These are phyloP conservation scores for Ceratosolen fusciceps DNA, from an alignment of 1,140 invertebrate genomes.

Conservation along the genomic window DNA sequence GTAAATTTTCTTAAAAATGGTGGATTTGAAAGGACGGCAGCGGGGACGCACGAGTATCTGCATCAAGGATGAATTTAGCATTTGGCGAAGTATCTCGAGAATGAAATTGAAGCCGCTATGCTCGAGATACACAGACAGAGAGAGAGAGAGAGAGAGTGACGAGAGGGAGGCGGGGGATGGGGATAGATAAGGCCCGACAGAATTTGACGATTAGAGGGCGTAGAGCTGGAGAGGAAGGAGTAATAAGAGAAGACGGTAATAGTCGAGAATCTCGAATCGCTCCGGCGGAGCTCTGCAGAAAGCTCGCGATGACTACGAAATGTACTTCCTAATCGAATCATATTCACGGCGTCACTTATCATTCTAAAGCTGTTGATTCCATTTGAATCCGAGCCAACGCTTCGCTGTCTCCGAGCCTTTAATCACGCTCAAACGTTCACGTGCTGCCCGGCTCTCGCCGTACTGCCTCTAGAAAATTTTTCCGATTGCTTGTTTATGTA, in stretches of 20 bases:
- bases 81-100: neutral
- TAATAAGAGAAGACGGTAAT: constrained; percentile 5
- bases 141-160: too few species aligned
- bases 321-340: constrained; percentile 68
- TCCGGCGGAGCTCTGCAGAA: neutral
- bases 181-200: neutral
- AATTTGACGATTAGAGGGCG: neutral
- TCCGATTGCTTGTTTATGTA: neutral
- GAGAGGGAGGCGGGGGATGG: too few species aligned
- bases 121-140: too few species aligned
- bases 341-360: constrained; percentile 64
- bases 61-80: neutral
- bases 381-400: constrained; percentile 60
- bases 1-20: neutral
- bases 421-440: constrained; percentile 50
- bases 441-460: neutral
- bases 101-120: neutral
- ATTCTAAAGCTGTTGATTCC: constrained; percentile 63
- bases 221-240: neutral
- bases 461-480: neutral
- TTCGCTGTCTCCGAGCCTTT: constrained; percentile 54
- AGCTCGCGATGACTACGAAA: constrained; percentile 48
- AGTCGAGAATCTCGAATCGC: neutral
- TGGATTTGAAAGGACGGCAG: neutral
- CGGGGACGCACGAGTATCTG: neutral